A percentile compares a stretch with the other conserved stretches of the same genome.
These are phyloP conservation scores for Phallusia fumigata DNA, from an alignment of 23 tunicate genomes.

Conservation along the genomic window DNA sequence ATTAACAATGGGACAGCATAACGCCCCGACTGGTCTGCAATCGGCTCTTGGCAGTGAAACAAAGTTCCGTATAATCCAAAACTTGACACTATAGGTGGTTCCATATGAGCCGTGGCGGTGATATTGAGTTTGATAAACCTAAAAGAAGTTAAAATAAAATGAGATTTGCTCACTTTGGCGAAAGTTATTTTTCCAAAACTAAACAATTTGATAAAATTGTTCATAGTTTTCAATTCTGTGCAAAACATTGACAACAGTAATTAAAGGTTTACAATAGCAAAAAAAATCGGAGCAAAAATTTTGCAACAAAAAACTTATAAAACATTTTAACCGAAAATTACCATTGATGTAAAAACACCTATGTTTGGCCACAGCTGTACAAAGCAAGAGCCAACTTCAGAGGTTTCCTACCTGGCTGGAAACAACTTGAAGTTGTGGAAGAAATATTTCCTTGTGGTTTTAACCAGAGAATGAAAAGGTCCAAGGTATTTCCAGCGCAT, in stretches of 20 bases:
- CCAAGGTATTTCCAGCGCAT: slow-evolving; percentile 50
- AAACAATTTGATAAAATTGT: not conserved
- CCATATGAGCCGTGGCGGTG: slow-evolving; percentile 54
- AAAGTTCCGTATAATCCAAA: slow-evolving; percentile 72
- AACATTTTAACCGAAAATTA: no score
- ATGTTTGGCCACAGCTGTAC: no score
- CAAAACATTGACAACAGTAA: no score
- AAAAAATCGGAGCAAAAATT: no score
- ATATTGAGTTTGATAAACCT: slow-evolving; percentile 62
- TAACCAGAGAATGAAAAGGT: slow-evolving; percentile 48
- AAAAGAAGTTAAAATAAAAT: not conserved
- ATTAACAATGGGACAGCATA: slow-evolving; percentile 45
- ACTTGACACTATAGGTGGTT: slow-evolving; percentile 45
- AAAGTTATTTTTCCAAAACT: not conserved
- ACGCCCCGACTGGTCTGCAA: slow-evolving; percentile 7
- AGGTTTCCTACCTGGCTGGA: slow-evolving; percentile 54
- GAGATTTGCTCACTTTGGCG: no score
- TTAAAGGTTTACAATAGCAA: no score
- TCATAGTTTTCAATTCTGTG: no score
- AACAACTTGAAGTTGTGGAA: slow-evolving; percentile 60
- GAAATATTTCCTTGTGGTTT: slow-evolving; percentile 42
- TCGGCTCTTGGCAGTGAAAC: slow-evolving; percentile 35
- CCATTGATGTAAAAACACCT: no score
- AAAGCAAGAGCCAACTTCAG: no score
- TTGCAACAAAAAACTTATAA: no score